phyloP scores from a whole-genome alignment of 1,140 invertebrate genomes.

The Drosophila sp. region DNA sequence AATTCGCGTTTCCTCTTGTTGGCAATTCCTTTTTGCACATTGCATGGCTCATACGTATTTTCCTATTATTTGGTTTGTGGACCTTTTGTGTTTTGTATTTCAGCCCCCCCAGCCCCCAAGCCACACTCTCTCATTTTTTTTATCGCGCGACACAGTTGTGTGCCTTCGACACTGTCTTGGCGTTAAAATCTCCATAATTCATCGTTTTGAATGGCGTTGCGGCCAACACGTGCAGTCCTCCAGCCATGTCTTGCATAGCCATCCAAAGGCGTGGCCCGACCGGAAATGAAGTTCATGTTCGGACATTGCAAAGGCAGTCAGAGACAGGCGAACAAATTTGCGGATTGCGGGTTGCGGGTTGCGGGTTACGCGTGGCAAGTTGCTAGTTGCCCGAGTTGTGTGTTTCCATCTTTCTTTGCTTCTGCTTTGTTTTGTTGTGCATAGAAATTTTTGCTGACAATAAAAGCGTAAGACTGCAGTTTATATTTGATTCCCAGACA shows the following conservation, averaged over 20 bases:
- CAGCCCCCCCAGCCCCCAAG: background rate
- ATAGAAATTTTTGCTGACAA: conserved; percentile 68
- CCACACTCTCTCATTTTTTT: conserved; percentile 13
- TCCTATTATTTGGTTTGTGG: conserved; percentile 39
- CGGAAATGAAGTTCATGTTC: conserved; percentile 72
- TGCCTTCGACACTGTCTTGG: conserved; percentile 48
- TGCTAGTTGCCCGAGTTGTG: background rate
- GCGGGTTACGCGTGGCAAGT: background rate
- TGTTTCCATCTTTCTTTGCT: conserved; percentile 11
- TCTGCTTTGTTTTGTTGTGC: conserved; percentile 18
- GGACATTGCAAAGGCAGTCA: conserved; percentile 54
- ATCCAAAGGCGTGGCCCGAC: conserved; percentile 34
- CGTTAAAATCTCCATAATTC: conserved; percentile 79
- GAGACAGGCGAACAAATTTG: conserved; percentile 39
- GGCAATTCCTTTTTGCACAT: background rate
- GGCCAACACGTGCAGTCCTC: conserved; percentile 36
- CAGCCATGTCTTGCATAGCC: conserved; percentile 29
- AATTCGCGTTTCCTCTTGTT: background rate
- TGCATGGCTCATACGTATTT: conserved; percentile 1
- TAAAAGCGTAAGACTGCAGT: conserved; percentile 41
- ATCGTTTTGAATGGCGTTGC: conserved; percentile 65
- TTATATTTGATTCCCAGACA: conserved; percentile 37
- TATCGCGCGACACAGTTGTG: conserved; percentile 34
- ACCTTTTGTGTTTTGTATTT: conserved; percentile 34
- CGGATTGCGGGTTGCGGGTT: background rate